Evolutionary conservation across 2,888 invertebrate species (phyloP), one percentile per base, ranked within the genome.

Genomic region (Tenthredo scrophulariae): DNA sequence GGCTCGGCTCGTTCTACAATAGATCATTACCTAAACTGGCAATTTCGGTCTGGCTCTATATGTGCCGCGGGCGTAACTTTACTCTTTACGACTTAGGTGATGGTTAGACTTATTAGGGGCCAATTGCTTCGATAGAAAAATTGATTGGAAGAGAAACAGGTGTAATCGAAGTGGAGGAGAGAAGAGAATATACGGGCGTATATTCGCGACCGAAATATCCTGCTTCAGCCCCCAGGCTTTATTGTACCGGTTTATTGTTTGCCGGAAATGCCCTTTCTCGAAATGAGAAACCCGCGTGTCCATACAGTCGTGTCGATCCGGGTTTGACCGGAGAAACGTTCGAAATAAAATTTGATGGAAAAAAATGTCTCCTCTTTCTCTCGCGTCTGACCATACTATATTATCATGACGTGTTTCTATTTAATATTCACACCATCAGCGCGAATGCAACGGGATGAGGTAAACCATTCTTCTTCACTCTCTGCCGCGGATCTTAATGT

Each of bases 241-340:
- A 33, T 33, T 33, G 67, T 67, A 67, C 29, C 29, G 15, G 33
- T 26, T 67, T 33, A 67, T 67, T 67, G 67, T 67, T 18, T 15
- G 77, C 77, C 77, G 77, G 77, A 77, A 77, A 77, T 77, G 29
- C 77, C 77, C 33, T 77, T 77, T 77, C 77, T 50, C 77, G 7
- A 75, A 22, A n/a, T 2, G 43, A 26, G 74, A 74, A 43, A 40
- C 22, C 22, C 15, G 37, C 67, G 18, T 18, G 26, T 18, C 26
- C 9, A 2, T 33, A 4, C 18, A 5, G 1, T 13, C 22, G n/a
- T 18, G 43, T 33, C n/a, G n/a, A 5, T 72, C 9, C 37, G 72
- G 1, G 22, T 43, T 74, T 74, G 3, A 74, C 40, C 9, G 43
- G 74, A 26, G 43, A 26, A 43, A 46, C 22, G 9, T 22, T 74